Percentiles rank a stretch among this genome's conserved stretches.
phyloP scores from a whole-genome alignment of 2,797 vertebrate species.

The Intellagama lesueurii region DNA sequence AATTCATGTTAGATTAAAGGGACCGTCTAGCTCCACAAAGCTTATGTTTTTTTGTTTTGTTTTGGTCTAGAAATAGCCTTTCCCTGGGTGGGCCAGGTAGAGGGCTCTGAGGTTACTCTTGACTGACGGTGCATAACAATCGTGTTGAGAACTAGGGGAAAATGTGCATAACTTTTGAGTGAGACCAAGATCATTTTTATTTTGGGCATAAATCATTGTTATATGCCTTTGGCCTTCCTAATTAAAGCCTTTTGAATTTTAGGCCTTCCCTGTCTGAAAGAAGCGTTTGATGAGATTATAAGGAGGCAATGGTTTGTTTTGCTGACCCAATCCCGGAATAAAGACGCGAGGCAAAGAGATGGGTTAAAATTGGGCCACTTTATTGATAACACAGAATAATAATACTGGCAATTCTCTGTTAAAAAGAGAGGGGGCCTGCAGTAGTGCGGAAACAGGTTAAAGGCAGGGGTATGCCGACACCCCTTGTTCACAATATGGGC shows the following conservation, averaged over 20 bases:
- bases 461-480: no score
- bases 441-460: no score
- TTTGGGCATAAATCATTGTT: conserved; percentile 59
- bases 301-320: conserved; percentile 36
- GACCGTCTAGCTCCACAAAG: conserved; percentile 58
- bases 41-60: conserved; percentile 67
- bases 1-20: conserved; percentile 79
- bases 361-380: no score
- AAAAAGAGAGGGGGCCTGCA: no score
- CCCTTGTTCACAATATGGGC: no score
- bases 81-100: conserved; percentile 81
- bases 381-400: no score
- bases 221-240: conserved; percentile 45
- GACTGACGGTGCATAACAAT: conserved; percentile 58
- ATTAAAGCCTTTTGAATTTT: conserved; percentile 62
- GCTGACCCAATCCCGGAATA: no score
- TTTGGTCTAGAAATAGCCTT: conserved; percentile 76
- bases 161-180: neutral
- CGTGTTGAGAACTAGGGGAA: conserved; percentile 54
- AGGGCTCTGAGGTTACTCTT: conserved; percentile 70
- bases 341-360: no score
- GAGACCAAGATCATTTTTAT: neutral
- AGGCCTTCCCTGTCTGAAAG: conserved; percentile 57
- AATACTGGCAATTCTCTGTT: no score
- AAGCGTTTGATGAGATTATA: conserved; percentile 66